Evolutionary conservation across 1,140 invertebrate species (phyloP).

Genomic region (Liolophura sinensis): DNA sequence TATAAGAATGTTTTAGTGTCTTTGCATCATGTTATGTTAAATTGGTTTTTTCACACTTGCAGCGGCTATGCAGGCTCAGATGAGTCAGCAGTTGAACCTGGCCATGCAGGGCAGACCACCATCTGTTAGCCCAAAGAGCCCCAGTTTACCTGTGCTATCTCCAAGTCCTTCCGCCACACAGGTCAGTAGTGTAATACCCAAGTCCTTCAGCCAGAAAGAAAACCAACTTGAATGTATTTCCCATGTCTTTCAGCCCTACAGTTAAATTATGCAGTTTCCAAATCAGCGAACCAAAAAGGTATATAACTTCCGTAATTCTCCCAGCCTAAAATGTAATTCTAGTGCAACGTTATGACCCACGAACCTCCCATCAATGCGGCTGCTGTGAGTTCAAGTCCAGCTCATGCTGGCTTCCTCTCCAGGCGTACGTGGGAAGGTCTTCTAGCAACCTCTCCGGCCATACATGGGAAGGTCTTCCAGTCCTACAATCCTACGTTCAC

Average conservation of each 20-base stretch:
- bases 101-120: slow-evolving; percentile 33
- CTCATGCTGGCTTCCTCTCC: too few species aligned
- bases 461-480: too few species aligned
- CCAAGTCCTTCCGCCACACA: slow-evolving; percentile 27
- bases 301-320: too few species aligned
- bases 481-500: too few species aligned
- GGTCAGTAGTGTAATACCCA: slow-evolving; percentile 14
- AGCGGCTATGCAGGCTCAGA: slow-evolving; percentile 43
- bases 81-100: slow-evolving; percentile 36
- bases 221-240: neutral
- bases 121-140: slow-evolving; percentile 23
- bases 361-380: too few species aligned
- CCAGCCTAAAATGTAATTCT: too few species aligned
- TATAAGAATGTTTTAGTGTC: neutral
- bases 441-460: too few species aligned
- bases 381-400: too few species aligned
- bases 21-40: neutral
- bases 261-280: neutral
- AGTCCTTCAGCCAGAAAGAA: neutral
- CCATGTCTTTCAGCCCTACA: neutral
- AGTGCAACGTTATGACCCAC: too few species aligned
- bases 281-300: neutral
- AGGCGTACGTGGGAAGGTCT: too few species aligned
- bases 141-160: slow-evolving; percentile 23
- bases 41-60: slow-evolving; percentile 1